Conservation (phyloP, 1,140 invertebrate species). For the Rhynchophorus ferrugineus region DNA sequence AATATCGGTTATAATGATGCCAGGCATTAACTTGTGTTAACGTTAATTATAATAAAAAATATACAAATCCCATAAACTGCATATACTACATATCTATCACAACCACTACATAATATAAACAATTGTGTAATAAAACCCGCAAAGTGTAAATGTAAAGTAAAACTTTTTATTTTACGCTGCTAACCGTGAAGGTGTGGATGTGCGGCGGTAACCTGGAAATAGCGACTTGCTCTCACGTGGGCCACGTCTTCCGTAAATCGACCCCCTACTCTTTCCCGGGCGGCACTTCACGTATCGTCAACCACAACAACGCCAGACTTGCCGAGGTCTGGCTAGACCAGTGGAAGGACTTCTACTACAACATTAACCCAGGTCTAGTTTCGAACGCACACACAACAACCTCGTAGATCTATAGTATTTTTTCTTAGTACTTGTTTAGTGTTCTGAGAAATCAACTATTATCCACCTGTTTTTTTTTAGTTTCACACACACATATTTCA, state of each 20-base stretch:
- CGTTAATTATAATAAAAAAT: too few relatives aligned
- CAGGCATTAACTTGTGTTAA: too few relatives aligned
- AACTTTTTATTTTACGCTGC: constrained; percentile 3
- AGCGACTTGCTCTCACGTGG: constrained; percentile 95
- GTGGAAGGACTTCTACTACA: constrained; percentile 97
- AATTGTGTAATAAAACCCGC: constrained; percentile 1
- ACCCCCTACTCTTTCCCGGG: constrained; percentile 99
- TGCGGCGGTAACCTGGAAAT: constrained; percentile 94
- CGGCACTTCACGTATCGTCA: constrained; percentile 94
- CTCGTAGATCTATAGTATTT: constrained; percentile 5
- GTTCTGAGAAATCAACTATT: too few relatives aligned
- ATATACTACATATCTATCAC: too few relatives aligned
- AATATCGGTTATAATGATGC: too few relatives aligned
- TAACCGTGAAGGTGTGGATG: constrained; percentile 83
- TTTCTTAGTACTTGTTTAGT: too few relatives aligned
- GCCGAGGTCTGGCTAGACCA: constrained; percentile 97
- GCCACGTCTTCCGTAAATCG: constrained; percentile 97
- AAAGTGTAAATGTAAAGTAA: neutral
- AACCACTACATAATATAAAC: neutral
- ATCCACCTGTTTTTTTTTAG: too few relatives aligned
- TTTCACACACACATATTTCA: too few relatives aligned
- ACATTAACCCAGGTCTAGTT: constrained; percentile 84
- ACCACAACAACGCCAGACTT: constrained; percentile 95
- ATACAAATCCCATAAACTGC: too few relatives aligned
- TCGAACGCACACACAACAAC: neutral